These are phyloP conservation scores for Tridacna crocea DNA, from an alignment of 2,888 invertebrate species.

Conservation along the genomic window DNA sequence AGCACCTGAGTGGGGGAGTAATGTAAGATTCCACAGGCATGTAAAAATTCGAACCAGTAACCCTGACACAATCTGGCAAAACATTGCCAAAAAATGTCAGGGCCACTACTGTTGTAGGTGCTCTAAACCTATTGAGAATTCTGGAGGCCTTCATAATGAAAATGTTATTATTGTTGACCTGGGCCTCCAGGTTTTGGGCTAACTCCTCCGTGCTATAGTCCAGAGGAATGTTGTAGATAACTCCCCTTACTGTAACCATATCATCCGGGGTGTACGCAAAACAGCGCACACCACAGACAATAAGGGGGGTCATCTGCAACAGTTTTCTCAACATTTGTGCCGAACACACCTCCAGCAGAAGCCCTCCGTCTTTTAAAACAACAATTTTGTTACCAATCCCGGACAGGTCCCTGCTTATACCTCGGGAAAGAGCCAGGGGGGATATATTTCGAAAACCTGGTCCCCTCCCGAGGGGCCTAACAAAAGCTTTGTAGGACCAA, in stretches of 20 bases:
- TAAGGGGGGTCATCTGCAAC: no score
- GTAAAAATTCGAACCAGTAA: neutral
- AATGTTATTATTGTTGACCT: neutral
- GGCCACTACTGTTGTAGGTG: neutral
- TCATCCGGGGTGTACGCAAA: no score
- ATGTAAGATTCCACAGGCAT: neutral
- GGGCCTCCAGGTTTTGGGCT: neutral
- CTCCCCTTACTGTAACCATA: no score
- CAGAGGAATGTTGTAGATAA: no score
- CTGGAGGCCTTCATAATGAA: neutral
- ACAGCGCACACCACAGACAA: no score
- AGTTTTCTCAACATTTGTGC: no score
- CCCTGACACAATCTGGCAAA: neutral
- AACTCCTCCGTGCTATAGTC: neutral
- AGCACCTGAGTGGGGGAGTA: neutral
- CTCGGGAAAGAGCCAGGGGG: neutral
- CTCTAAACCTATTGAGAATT: neutral
- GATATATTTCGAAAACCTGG: neutral
- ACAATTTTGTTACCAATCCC: neutral
- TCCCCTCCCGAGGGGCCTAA: no score
- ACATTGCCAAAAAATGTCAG: neutral
- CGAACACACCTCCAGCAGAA: conserved; percentile 8
- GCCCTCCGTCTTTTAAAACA: neutral
- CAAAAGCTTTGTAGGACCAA: no score
- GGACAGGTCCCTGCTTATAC: neutral